Base-by-base conservation (phyloP, 1,140 invertebrate genomes). In the Drosophila prosaltans region DNA sequence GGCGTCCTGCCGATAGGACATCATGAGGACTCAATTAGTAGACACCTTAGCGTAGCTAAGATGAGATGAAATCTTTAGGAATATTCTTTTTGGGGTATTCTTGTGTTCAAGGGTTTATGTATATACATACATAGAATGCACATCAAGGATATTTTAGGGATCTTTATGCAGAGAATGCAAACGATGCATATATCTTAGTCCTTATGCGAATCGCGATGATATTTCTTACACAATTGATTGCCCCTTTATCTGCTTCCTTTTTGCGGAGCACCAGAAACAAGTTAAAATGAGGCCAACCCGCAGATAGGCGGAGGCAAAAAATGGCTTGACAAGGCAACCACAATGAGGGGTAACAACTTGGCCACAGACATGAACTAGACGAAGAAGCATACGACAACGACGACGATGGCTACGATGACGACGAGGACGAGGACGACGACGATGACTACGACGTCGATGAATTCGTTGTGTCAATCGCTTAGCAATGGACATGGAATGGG, bases 201-300 rank as follows among this genome's bases (percentile, higher is more conserved):
- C 28, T 30, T 30, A 30, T 48, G 43, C 2, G 7, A 16, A 6
- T 6, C 16, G 5, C 3, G 3, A 9, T 51, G 45, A 51, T 51
- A 3, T 36, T 36, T 36, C 32, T 36, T 36, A 7, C 6, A 36
- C 32, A 36, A 36, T 6, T 5, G 32, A 1, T 26, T 9, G 16
- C 21, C 5, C 9, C 1, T 51, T 26, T 2, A 1, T 6, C 45
- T 10, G 21, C 45, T 26, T 51, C 24, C 7, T 26, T 6, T n/a
- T 82, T 85, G 82, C 66, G 83, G 83, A 63, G 83, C 72, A 76
- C 83, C 79, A 66, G 70, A 77, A 74, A 58, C 72, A 85, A 82
- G 83, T 81, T 75, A 88, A 85, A 85, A 88, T 79, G 82, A 85
- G 82, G 82, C 82, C 82, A 84, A 72, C 73, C 48, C 58, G 60